A percentile compares a stretch with the other conserved stretches of the same genome.
Conservation (phyloP, 2,113 vertebrate genomes). For the Paramormyrops kingsleyae region DNA sequence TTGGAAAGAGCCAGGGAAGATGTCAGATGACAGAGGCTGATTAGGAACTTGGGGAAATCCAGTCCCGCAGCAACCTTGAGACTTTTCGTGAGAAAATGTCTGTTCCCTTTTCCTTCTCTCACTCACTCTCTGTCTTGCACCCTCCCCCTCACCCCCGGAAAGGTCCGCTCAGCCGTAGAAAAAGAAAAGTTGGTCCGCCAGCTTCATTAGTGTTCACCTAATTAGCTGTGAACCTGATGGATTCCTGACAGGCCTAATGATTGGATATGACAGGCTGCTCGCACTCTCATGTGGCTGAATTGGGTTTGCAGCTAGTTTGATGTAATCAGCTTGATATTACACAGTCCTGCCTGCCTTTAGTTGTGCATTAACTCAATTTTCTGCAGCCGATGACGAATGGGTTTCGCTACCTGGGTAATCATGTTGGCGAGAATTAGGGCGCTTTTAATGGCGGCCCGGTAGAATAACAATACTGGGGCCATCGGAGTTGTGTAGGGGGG, state of each 20-base stretch:
- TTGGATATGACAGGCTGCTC: conserved; percentile 98
- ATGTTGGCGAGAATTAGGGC: conserved; percentile 82
- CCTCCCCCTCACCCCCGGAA: conserved; percentile 54
- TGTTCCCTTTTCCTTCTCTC: conserved; percentile 5
- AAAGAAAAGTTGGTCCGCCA: conserved; percentile 99
- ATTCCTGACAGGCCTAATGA: conserved; percentile 99
- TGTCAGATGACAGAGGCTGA: conserved; percentile 76
- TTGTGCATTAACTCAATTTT: conserved; percentile 95
- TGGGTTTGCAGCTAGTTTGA: conserved; percentile 96
- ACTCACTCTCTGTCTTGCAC: conserved; percentile 47
- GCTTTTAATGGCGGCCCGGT: conserved; percentile 78
- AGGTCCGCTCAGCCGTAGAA: conserved; percentile 89
- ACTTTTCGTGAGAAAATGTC: conserved; percentile 59
- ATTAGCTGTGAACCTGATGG: conserved; percentile 99
- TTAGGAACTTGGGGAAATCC: conserved; percentile 77
- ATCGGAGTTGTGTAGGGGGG: conserved; percentile 38
- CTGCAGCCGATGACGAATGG: conserved; percentile 91
- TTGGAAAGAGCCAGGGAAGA: conserved; percentile 72
- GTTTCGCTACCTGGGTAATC: conserved; percentile 91
- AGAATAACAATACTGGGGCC: conserved; percentile 63
- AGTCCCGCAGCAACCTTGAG: conserved; percentile 77
- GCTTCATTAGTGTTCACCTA: conserved; percentile 99
- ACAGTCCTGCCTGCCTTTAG: conserved; percentile 92
- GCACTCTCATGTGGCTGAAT: conserved; percentile 97
- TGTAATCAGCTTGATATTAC: conserved; percentile 99